These are phyloP conservation scores for Microtus ochrogaster DNA, from an alignment of 2,113 vertebrate genomes.

Conservation along the genomic window DNA sequence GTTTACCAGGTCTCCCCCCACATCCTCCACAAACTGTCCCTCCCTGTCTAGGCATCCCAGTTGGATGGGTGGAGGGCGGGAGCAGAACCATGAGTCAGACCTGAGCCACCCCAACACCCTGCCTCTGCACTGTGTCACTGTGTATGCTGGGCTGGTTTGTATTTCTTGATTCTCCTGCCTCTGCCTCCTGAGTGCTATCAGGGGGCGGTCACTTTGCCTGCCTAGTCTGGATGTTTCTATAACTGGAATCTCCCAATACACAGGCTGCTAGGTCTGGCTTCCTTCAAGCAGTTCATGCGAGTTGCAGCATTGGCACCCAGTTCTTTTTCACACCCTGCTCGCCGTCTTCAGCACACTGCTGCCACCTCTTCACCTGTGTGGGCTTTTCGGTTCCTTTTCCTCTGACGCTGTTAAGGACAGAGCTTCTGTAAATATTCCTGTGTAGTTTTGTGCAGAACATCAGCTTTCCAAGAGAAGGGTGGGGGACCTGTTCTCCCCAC, in stretches of 20 bases:
- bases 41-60: no score
- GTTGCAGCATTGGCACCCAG: no score
- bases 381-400: neutral
- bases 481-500: no score
- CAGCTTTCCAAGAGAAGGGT: neutral
- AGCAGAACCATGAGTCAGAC: neutral
- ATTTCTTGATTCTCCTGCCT: neutral
- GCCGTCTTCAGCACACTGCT: accelerated
- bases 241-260: neutral
- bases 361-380: no score
- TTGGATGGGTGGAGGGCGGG: neutral
- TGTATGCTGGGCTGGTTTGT: neutral
- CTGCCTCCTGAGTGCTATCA: neutral
- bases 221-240: neutral
- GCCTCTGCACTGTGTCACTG: neutral
- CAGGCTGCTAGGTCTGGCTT: neutral
- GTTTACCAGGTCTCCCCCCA: neutral
- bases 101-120: neutral
- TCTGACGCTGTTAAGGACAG: neutral
- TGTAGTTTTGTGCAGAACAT: neutral
- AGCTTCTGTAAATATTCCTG: neutral
- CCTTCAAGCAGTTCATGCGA: no score
- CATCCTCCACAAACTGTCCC: no score
- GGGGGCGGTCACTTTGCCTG: neutral
- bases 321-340: neutral